phyloP scores from a whole-genome alignment of 2,888 invertebrate genomes.

The Hymenopus coronatus region DNA sequence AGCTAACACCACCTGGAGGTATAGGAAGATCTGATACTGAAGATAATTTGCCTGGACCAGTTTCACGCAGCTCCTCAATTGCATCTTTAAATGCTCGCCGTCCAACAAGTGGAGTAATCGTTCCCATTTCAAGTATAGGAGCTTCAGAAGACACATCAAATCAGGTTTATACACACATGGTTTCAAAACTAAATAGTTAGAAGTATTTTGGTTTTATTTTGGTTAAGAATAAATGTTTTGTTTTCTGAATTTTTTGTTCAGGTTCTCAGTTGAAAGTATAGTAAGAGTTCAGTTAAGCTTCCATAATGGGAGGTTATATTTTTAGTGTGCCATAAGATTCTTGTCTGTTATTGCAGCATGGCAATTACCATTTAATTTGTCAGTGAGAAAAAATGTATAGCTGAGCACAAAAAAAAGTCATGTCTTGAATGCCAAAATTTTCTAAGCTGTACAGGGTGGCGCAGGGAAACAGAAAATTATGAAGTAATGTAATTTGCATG shows the following conservation, averaged over 20 bases:
- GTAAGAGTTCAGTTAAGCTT: background rate
- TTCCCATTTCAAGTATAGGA: background rate
- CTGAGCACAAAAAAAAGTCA: too few species aligned
- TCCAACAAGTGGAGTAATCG: background rate
- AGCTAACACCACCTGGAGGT: conserved; percentile 38
- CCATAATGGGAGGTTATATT: background rate
- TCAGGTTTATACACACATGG: background rate
- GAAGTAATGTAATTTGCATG: too few species aligned
- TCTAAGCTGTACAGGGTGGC: too few species aligned
- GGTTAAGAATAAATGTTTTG: background rate
- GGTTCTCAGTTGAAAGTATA: background rate
- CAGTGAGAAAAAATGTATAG: too few species aligned
- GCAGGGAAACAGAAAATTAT: too few species aligned
- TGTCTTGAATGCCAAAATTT: too few species aligned
- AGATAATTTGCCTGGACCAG: conserved; percentile 41
- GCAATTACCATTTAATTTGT: too few species aligned
- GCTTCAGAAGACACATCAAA: conserved; percentile 1
- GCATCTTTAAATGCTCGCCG: conserved; percentile 44
- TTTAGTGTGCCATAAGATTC: too few species aligned
- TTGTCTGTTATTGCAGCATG: too few species aligned
- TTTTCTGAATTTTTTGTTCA: background rate
- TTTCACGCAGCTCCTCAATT: conserved; percentile 54
- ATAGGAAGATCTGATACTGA: conserved; percentile 35
- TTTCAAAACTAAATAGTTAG: background rate
- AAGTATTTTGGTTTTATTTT: background rate